These are phyloP conservation scores for Cephalopachus bancanus DNA, from an alignment of 2,797 vertebrate genomes.

Conservation along the genomic window DNA sequence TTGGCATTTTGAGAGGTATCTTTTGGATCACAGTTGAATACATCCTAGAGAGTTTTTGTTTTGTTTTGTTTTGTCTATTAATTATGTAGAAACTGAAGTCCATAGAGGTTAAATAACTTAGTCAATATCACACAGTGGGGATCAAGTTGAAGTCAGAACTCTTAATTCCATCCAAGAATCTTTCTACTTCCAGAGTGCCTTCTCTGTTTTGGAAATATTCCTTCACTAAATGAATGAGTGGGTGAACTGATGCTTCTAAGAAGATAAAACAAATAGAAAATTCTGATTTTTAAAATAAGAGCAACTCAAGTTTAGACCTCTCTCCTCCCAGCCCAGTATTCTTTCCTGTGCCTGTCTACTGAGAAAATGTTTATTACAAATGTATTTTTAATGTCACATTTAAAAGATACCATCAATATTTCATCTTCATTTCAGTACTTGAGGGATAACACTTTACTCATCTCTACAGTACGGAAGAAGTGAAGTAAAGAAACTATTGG, in stretches of 20 bases:
- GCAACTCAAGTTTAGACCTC: background rate
- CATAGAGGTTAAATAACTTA: background rate
- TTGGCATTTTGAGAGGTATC: background rate
- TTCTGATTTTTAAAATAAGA: constrained; percentile 50
- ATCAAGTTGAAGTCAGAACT: background rate
- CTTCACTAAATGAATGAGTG: background rate
- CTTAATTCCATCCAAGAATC: background rate
- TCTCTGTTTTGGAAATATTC: background rate
- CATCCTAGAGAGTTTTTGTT: background rate
- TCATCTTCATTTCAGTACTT: background rate
- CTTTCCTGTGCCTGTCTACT: background rate
- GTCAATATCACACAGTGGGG: background rate
- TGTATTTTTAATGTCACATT: constrained; percentile 14
- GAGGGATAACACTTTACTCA: background rate
- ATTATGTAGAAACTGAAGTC: background rate
- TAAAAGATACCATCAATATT: background rate
- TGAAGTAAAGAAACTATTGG: background rate
- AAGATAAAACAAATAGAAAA: background rate
- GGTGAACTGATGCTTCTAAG: background rate
- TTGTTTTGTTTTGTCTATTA: background rate
- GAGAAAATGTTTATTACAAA: background rate
- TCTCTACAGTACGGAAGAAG: background rate
- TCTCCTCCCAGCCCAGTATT: background rate
- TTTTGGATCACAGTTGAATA: constrained; percentile 32
- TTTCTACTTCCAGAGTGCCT: background rate